Conservation (phyloP, 2,888 invertebrate species). For the Hesperia comma region DNA sequence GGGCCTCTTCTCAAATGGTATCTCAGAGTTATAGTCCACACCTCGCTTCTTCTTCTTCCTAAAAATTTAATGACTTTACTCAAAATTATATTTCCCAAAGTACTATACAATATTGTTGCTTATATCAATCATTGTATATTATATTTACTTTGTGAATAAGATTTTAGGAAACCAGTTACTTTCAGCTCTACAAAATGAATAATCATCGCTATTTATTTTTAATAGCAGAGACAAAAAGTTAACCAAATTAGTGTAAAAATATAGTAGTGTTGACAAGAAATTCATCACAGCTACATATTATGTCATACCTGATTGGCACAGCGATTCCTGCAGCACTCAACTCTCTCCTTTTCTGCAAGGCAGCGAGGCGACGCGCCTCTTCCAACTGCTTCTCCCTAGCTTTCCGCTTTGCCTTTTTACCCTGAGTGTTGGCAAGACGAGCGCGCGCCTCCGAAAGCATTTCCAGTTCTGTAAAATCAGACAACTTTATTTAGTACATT, state of each 20-base stretch:
- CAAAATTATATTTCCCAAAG: no score
- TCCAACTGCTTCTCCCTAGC: constrained; percentile 99
- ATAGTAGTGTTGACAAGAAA: no score
- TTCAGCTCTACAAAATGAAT: no score
- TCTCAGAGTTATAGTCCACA: constrained; percentile 98
- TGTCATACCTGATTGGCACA: constrained; percentile 73
- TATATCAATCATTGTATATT: no score
- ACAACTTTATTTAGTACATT: not conserved
- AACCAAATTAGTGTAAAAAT: no score
- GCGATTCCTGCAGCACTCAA: constrained; percentile 97
- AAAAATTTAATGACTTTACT: not conserved
- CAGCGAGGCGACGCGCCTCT: constrained; percentile 97
- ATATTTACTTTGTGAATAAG: no score
- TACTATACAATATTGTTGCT: no score
- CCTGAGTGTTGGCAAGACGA: constrained; percentile 98
- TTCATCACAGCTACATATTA: constrained; percentile 13
- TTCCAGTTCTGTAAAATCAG: constrained; percentile 90
- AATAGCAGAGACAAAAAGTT: no score
- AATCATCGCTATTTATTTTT: no score
- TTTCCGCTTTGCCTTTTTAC: constrained; percentile 96
- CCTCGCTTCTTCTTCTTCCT: constrained; percentile 92
- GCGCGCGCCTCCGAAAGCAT: constrained; percentile 99
- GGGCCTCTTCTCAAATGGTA: constrained; percentile 98
- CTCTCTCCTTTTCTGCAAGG: constrained; percentile 98
- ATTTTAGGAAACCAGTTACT: no score